A percentile compares a stretch with the other conserved stretches of the same genome.
Evolutionary conservation across 2,888 invertebrate genomes (phyloP).

Genomic region (Ctenicera cuprea): DNA sequence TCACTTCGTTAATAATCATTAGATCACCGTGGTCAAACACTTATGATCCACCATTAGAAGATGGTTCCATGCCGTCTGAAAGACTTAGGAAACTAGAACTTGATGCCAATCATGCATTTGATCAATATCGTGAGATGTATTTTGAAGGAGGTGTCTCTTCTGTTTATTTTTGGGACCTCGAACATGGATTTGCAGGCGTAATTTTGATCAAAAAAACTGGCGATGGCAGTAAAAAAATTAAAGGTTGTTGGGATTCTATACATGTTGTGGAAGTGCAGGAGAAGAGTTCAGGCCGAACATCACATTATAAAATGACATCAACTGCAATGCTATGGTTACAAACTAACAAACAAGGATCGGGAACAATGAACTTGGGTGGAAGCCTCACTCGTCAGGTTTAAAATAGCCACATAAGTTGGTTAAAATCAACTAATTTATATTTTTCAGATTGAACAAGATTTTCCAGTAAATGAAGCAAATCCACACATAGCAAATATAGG

Average conservation of each 20-base stretch:
- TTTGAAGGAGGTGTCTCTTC: slow-evolving; percentile 99
- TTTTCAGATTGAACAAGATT: slow-evolving; percentile 90
- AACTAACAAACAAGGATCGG: slow-evolving; percentile 96
- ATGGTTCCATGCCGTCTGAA: slow-evolving; percentile 99
- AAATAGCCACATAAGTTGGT: slow-evolving; percentile 48
- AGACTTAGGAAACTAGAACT: slow-evolving; percentile 95
- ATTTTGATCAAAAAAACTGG: slow-evolving; percentile 99
- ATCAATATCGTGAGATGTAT: slow-evolving; percentile 99
- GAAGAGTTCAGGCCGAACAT: slow-evolving; percentile 93
- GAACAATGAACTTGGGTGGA: slow-evolving; percentile 99
- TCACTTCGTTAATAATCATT: slow-evolving; percentile 17
- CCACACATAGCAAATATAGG: slow-evolving; percentile 99
- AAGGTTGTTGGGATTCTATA: slow-evolving; percentile 99
- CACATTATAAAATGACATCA: slow-evolving; percentile 98
- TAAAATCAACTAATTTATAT: not conserved
- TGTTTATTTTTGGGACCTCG: slow-evolving; percentile 99
- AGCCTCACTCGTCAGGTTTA: slow-evolving; percentile 95
- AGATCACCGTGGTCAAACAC: slow-evolving; percentile 99
- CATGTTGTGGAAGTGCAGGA: slow-evolving; percentile 99
- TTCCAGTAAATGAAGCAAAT: slow-evolving; percentile 91
- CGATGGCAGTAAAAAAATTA: slow-evolving; percentile 98
- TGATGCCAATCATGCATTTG: slow-evolving; percentile 98
- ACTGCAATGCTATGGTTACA: slow-evolving; percentile 99
- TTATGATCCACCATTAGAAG: slow-evolving; percentile 98
- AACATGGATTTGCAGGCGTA: slow-evolving; percentile 98